Percentiles rank a stretch among this genome's conserved stretches.
Conservation (phyloP, 2,888 invertebrate genomes). For the Incurvaria masculella region DNA sequence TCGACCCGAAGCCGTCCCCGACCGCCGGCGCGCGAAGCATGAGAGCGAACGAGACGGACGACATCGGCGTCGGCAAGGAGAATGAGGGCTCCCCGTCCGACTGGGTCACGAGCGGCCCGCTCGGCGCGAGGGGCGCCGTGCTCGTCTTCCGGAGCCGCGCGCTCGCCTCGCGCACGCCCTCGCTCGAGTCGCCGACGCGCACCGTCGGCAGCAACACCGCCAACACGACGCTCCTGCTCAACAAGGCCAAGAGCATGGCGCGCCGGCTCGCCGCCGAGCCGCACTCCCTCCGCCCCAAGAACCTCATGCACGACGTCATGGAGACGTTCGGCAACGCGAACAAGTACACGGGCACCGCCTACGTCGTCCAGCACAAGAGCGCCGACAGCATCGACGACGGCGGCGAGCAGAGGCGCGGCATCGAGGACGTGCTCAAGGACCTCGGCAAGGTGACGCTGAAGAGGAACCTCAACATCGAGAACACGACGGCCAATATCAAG, state of each 20-base stretch:
- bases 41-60: constrained; percentile 22
- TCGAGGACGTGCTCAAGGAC: constrained; percentile 46
- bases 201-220: constrained; percentile 37
- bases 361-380: constrained; percentile 40
- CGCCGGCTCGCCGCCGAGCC: constrained; percentile 41
- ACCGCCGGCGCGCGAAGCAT: constrained; percentile 25
- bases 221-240: constrained; percentile 39
- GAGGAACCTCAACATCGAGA: constrained; percentile 43
- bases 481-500: constrained; percentile 47
- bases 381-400: constrained; percentile 40
- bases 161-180: constrained; percentile 45
- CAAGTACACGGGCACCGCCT: constrained; percentile 32
- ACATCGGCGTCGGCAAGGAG: constrained; percentile 14
- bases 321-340: constrained; percentile 41
- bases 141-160: constrained; percentile 66
- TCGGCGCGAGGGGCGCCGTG: constrained; percentile 63
- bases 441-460: constrained; percentile 47
- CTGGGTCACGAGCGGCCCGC: constrained; percentile 58
- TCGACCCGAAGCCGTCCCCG: constrained; percentile 44
- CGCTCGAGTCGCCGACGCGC: constrained; percentile 45
- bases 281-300: constrained; percentile 39
- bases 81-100: constrained; percentile 36
- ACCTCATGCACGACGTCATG: constrained; percentile 50
- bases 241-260: constrained; percentile 50
- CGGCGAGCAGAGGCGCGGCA: constrained; percentile 34